These are phyloP conservation scores for Numida meleagris DNA, from an alignment of 2,113 vertebrate genomes.

Conservation along the genomic window DNA sequence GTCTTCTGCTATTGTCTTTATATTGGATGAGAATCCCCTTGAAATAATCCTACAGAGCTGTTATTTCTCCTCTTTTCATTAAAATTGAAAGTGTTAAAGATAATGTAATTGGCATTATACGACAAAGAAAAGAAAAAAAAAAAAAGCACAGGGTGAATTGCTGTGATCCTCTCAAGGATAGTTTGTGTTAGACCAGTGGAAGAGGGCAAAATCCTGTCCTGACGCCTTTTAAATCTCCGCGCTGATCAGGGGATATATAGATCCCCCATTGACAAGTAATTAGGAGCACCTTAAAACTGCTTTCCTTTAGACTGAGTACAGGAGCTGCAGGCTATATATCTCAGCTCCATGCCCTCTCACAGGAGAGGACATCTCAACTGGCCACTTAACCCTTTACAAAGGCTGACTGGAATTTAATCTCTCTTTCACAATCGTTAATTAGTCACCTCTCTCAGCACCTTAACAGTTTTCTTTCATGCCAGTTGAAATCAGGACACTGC, in stretches of 20 bases:
- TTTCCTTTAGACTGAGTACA: not conserved
- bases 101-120: conserved; percentile 18
- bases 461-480: conserved; percentile 3
- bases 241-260: not conserved
- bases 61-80: conserved; percentile 33
- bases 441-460: conserved; percentile 33
- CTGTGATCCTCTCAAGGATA: conserved; percentile 3
- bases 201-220: not conserved
- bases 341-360: not conserved
- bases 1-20: conserved; percentile 3
- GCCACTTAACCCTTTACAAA: conserved; percentile 10
- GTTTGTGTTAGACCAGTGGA: not conserved
- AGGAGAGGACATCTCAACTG: not conserved
- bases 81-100: not conserved
- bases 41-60: conserved; percentile 23
- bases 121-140: not conserved
- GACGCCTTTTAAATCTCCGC: not conserved
- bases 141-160: not conserved
- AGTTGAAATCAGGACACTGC: conserved; percentile 13
- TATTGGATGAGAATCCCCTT: conserved; percentile 38
- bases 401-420: conserved; percentile 29
- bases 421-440: conserved; percentile 58
- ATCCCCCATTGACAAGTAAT: not conserved
- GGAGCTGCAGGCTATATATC: not conserved
- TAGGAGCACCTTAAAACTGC: not conserved